Evolutionary conservation across 2,113 vertebrate genomes (phyloP), one percentile per base, ranked within the genome.

Genomic region (Nothobranchius furzeri): DNA sequence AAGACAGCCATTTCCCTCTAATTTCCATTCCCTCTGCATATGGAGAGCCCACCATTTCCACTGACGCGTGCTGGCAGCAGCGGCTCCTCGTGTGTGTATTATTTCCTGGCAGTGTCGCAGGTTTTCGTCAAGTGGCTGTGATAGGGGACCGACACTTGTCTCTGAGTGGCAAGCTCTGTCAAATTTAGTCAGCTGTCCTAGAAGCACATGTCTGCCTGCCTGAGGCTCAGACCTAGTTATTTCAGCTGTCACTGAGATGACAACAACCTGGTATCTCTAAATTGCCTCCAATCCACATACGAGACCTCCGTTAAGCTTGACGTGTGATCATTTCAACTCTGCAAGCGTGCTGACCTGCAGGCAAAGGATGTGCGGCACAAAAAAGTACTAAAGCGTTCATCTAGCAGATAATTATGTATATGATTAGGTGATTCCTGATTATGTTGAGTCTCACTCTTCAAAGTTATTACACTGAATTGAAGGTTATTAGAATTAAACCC

Each of bases 121-220:
- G 47, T 54, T 79, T 57, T 81, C 37, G 70, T 79, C 70, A 51
- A 79, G 75, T 67, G 71, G 60, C 60, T 68, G 62, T 66, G 75
- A 77, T 61, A 69, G 64, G 61, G 65, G 75, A 81, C 49, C 53
- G 73, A 80, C 71, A 80, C 64, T 72, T 76, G 81, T 85, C 60
- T 9, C 66, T 64, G 64, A 73, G 74, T 83, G 85, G 84, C 85
- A 85, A 71, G 24, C 63, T 78, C 76, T 84, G 80, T 86, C 85
- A 90, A 57, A 87, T 77, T 80, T 78, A 82, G 71, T 87, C 83
- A 86, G 73, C 78, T 87, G 80, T 84, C 85, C 70, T 25, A 52
- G 43, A 83, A 85, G 58, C 60, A 73, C 72, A 82, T 54, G 52
- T 50, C 24, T 47, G 63, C 55, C 70, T 43, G 81, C 88, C 71